Conservation (phyloP, 2,113 vertebrate genomes). For the Phyllopteryx taeniolatus region DNA sequence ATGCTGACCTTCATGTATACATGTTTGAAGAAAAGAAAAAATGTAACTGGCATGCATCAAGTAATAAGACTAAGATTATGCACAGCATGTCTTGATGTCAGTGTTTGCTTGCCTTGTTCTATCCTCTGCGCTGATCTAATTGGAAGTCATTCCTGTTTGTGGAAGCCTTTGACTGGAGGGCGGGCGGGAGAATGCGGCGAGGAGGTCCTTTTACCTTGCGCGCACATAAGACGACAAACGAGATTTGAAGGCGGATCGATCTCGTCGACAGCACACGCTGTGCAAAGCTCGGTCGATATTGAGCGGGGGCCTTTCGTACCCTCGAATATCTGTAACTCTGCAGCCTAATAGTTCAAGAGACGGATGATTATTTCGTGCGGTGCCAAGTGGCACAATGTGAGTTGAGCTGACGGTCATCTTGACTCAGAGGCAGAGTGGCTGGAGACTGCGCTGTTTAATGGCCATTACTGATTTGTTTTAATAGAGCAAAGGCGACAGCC, state of each 20-base stretch:
- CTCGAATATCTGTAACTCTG: slow-evolving; percentile 54
- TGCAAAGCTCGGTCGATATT: slow-evolving; percentile 52
- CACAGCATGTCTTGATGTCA: not conserved
- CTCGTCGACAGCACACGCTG: slow-evolving; percentile 54
- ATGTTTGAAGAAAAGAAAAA: not conserved
- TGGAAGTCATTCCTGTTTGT: slow-evolving; percentile 35
- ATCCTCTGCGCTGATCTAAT: slow-evolving; percentile 35
- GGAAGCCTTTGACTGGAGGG: slow-evolving; percentile 11
- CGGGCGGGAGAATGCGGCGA: slow-evolving; percentile 6
- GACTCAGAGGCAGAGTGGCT: slow-evolving; percentile 48
- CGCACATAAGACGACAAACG: slow-evolving; percentile 62
- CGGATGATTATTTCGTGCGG: slow-evolving; percentile 60
- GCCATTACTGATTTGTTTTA: slow-evolving; percentile 33
- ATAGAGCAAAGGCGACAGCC: slow-evolving; percentile 26
- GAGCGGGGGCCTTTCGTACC: slow-evolving; percentile 48
- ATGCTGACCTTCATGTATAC: not conserved
- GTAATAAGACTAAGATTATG: too few species aligned
- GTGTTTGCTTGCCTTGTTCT: slow-evolving; percentile 7
- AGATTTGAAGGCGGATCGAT: slow-evolving; percentile 60
- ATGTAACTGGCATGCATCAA: not conserved
- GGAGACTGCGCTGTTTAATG: slow-evolving; percentile 44
- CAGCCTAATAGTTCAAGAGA: slow-evolving; percentile 58
- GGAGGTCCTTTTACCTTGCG: slow-evolving; percentile 50
- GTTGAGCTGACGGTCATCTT: slow-evolving; percentile 69
- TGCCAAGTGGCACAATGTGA: slow-evolving; percentile 64